Conservation (phyloP, 1,140 invertebrate species). For the Semibalanus balanoides region DNA sequence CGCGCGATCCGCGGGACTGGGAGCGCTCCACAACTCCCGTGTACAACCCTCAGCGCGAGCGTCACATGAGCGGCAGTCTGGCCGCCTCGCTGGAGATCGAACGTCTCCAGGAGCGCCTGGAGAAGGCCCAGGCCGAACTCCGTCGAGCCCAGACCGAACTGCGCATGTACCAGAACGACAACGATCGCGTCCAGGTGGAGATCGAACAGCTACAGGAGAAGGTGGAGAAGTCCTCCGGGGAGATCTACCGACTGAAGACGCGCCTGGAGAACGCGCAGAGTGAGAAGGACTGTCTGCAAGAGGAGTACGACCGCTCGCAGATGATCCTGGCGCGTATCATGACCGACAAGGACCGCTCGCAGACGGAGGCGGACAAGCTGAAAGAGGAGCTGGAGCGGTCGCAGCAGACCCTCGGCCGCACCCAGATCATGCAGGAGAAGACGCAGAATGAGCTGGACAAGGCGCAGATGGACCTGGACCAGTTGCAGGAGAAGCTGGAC, state of each 20-base stretch:
- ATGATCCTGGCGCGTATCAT: slow-evolving; percentile 46
- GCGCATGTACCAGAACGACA: slow-evolving; percentile 55
- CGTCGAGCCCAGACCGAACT: slow-evolving; percentile 63
- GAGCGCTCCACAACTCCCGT: slow-evolving; percentile 5
- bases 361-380: slow-evolving; percentile 71
- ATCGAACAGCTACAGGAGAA: slow-evolving; percentile 76
- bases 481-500: slow-evolving; percentile 69
- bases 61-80: slow-evolving; percentile 7
- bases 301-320: slow-evolving; percentile 51
- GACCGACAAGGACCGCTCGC: slow-evolving; percentile 70
- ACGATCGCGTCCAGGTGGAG: slow-evolving; percentile 67
- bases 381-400: slow-evolving; percentile 76
- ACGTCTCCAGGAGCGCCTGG: slow-evolving; percentile 68
- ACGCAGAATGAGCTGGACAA: slow-evolving; percentile 72
- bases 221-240: slow-evolving; percentile 80
- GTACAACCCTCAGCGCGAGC: slow-evolving; percentile 3
- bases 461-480: slow-evolving; percentile 77
- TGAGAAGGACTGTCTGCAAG: slow-evolving; percentile 78
- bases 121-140: slow-evolving; percentile 66
- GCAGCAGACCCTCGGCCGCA: slow-evolving; percentile 72
- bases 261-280: slow-evolving; percentile 85
- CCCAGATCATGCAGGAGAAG: slow-evolving; percentile 78
- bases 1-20: not conserved
- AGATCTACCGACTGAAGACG: slow-evolving; percentile 83
- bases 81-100: slow-evolving; percentile 45